Percentiles rank a stretch among this genome's conserved stretches.
phyloP scores from a whole-genome alignment of 2,797 vertebrate genomes.

The Triplophysa bombifrons region DNA sequence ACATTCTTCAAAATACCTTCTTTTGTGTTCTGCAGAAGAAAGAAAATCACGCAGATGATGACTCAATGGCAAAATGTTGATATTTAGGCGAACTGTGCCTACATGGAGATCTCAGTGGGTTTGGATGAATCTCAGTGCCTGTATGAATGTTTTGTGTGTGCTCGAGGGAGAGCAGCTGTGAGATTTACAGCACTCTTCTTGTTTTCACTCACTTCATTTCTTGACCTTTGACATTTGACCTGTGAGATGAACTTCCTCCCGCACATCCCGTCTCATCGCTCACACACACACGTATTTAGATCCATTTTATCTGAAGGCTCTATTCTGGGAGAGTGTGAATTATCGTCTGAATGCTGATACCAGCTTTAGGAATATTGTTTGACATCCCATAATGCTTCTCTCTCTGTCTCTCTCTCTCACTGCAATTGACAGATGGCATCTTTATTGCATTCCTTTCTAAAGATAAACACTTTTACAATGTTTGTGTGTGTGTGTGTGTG shows the following conservation, averaged over 20 bases:
- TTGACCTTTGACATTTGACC: conserved; percentile 32
- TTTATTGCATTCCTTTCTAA: conserved; percentile 6
- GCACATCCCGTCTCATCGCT: background rate
- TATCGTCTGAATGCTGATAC: conserved; percentile 43
- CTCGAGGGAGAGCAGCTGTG: background rate
- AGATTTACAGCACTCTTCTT: background rate
- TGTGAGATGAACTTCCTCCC: conserved; percentile 3
- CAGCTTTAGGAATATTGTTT: background rate
- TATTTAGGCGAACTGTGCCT: background rate
- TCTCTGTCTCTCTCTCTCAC: background rate
- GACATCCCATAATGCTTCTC: background rate
- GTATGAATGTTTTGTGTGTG: background rate
- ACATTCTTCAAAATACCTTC: too few species aligned
- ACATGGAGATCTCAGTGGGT: background rate
- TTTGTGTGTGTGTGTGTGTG: background rate
- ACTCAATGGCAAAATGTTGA: too few species aligned
- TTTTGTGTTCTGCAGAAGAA: too few species aligned
- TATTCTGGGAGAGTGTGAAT: conserved; percentile 22
- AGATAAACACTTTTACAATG: background rate
- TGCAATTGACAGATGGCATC: background rate
- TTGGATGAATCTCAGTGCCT: background rate
- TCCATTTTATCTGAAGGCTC: conserved; percentile 47
- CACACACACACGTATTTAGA: conserved; percentile 42
- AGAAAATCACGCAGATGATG: too few species aligned
- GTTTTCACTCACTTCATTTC: conserved; percentile 7